These are phyloP conservation scores for Pantherophis alleghaniensis DNA, from an alignment of 2,797 vertebrate species.

Conservation along the genomic window DNA sequence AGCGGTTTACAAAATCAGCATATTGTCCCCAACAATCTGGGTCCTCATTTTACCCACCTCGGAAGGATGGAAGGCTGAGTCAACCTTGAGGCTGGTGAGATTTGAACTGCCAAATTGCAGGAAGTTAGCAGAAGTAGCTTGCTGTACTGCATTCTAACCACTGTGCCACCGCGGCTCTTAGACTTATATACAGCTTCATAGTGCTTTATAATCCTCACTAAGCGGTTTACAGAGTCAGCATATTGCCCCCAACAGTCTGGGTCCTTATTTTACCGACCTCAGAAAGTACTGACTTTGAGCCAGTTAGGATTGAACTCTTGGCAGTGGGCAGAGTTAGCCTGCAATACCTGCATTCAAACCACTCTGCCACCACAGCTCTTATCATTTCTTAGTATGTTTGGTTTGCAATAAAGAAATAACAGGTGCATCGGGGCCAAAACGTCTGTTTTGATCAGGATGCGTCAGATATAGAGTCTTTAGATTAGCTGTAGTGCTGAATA, in stretches of 20 bases:
- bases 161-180: too few relatives aligned
- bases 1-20: too few relatives aligned
- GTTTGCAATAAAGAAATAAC: neutral
- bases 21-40: too few relatives aligned
- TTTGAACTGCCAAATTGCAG: too few relatives aligned
- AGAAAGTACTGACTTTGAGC: rapidly evolving
- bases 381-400: neutral
- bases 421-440: neutral
- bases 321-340: neutral
- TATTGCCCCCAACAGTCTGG: neutral
- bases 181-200: neutral
- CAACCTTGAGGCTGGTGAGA: too few relatives aligned
- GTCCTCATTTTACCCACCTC: too few relatives aligned
- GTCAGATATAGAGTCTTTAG: neutral
- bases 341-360: neutral
- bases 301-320: neutral
- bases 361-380: neutral
- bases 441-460: neutral
- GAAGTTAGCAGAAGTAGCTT: too few relatives aligned
- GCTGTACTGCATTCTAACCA: too few relatives aligned
- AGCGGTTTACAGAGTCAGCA: neutral
- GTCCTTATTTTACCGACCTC: neutral
- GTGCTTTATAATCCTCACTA: neutral
- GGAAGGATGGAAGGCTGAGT: too few relatives aligned
- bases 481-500: neutral